Evolutionary conservation across 2,113 vertebrate species (phyloP).

Genomic region (Psephotus haematonotus): DNA sequence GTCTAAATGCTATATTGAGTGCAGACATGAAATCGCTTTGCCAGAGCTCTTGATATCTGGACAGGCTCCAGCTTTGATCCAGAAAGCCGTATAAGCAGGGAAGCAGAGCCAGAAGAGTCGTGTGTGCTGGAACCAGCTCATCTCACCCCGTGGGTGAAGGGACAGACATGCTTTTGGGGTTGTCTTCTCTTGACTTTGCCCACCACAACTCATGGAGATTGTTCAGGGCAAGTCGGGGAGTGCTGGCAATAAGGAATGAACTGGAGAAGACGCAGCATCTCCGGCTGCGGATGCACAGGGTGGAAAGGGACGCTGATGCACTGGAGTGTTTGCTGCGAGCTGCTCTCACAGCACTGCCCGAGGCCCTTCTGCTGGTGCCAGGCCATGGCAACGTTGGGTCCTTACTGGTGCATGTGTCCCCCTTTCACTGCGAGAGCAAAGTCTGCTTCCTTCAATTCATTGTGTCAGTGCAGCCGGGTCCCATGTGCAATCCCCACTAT

Average conservation of each 20-base stretch:
- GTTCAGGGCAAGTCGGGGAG: background rate
- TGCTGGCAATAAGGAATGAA: background rate
- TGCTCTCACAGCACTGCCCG: background rate
- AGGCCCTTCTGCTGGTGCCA: background rate
- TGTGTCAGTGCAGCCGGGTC: background rate
- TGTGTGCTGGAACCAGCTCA: background rate
- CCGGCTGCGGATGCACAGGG: background rate
- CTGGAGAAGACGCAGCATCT: background rate
- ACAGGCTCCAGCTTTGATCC: background rate
- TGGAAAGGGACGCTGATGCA: background rate
- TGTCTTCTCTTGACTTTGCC: background rate
- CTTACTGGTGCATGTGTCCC: background rate
- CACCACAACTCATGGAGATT: background rate
- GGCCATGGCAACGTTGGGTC: fast-evolving
- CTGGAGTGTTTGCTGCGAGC: background rate
- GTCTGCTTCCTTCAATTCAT: background rate
- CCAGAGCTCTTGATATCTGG: background rate
- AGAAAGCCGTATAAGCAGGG: background rate
- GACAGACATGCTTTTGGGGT: fast-evolving
- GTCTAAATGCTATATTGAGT: background rate
- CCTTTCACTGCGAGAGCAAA: background rate
- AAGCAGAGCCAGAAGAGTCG: background rate
- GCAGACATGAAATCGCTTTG: background rate
- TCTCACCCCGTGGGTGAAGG: background rate
- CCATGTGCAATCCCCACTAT: background rate